Conservation (phyloP, 2,113 vertebrate genomes). For the Sorex araneus region DNA sequence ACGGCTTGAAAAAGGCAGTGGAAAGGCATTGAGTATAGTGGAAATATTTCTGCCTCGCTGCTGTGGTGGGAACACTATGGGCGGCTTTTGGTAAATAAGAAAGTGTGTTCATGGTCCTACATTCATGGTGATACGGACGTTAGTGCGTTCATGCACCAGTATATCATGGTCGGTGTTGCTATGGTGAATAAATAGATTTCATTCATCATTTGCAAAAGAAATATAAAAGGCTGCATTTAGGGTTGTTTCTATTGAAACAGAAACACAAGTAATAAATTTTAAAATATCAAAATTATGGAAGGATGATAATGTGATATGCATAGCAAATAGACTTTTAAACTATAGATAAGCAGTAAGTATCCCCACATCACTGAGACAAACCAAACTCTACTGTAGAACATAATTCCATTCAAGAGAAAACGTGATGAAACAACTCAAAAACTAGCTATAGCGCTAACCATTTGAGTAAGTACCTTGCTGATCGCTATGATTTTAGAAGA, state of each 20-base stretch:
- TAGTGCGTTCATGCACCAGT: neutral
- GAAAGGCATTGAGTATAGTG: neutral
- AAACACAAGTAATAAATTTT: slow-evolving; percentile 26
- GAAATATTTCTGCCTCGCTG: neutral
- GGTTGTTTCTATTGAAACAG: neutral
- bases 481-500: slow-evolving; percentile 45
- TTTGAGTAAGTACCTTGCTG: slow-evolving; percentile 48
- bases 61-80: neutral
- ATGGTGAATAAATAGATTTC: slow-evolving; percentile 3
- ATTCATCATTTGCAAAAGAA: slow-evolving; percentile 51
- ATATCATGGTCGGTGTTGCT: neutral
- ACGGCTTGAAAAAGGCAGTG: neutral
- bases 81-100: slow-evolving; percentile 9
- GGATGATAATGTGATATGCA: neutral
- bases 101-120: slow-evolving; percentile 10
- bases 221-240: neutral
- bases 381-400: neutral
- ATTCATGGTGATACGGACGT: neutral
- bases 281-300: neutral
- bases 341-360: neutral
- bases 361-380: neutral
- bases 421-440: slow-evolving; percentile 43
- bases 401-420: slow-evolving; percentile 17
- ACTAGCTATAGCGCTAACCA: neutral
- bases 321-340: neutral